These are phyloP conservation scores for Syngnathoides biaculeatus DNA, from an alignment of 2,113 vertebrate species.

Conservation along the genomic window DNA sequence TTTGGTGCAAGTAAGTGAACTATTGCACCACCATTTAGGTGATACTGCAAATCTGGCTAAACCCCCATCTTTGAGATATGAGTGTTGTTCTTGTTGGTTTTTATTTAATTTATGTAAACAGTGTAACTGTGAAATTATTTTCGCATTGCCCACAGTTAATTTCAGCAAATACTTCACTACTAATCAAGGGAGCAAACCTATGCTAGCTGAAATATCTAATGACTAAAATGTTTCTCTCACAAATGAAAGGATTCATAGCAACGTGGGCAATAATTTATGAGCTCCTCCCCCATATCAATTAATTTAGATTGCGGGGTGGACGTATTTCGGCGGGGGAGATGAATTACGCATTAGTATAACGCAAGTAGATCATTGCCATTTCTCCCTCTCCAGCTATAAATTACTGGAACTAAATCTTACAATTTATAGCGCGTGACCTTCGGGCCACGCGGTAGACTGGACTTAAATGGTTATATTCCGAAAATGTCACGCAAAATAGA, in stretches of 20 bases:
- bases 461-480: background rate
- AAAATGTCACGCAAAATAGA: background rate
- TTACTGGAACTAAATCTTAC: conserved; percentile 5
- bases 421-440: background rate
- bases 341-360: conserved; percentile 40
- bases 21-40: background rate
- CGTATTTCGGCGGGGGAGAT: conserved; percentile 26
- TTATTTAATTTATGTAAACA: background rate
- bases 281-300: conserved; percentile 47
- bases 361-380: conserved; percentile 35
- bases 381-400: conserved; percentile 8
- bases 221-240: conserved; percentile 24
- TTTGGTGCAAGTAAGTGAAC: background rate
- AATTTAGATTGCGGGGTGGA: conserved; percentile 52
- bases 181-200: background rate
- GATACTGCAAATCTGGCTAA: background rate
- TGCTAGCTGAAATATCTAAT: background rate
- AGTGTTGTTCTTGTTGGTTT: no score
- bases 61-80: background rate
- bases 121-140: background rate
- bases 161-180: conserved; percentile 1
- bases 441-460: background rate
- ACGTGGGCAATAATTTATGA: conserved; percentile 45
- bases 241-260: conserved; percentile 21
- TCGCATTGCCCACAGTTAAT: background rate